Base-by-base conservation (phyloP, 2,888 invertebrate genomes). In the Tetramorium bicarinatum region DNA sequence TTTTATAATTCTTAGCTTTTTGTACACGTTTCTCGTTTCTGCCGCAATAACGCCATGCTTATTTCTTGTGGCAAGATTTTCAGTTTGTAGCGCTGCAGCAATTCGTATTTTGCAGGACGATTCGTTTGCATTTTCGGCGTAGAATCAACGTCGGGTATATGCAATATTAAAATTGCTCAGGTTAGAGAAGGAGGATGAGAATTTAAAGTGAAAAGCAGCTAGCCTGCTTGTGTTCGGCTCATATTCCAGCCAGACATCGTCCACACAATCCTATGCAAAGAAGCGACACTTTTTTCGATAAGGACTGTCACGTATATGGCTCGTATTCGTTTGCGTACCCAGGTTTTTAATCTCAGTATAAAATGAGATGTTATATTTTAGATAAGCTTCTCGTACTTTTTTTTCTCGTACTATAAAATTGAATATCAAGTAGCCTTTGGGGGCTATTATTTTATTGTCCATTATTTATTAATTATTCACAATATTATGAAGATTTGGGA, bases 31-130 rank as follows among this genome's bases (percentile, higher is more conserved):
- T 25, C 75, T 44, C 15, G 18, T 69, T 59, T 71, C 38, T 13
- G 13, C 11, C n/a, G 11, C 34, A 67, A 56, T 38, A 69, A 29
- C n/a, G 44, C 47, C 13, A 47, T 59, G 15, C 67, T 59, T 44
- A 38, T 4, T 47, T 79, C 56, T 56, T 69, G 54, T 47, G 21
- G 38, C 71, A 62, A 59, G 71, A 44, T 59, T 47, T 71, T 79
- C 56, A 71, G 41, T 79, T 79, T 77, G 75, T 59, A 72, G 66
- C 44, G 80, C 21, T 38, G 41, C 34, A 44, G 71, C 67, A 76
- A 77, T 56, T 49, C 61, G 79, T 59, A 85, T 85, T 83, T 72
- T 81, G 83, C 72, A 83, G 85, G 75, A 84, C 72, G 71, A 67
- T 61, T 82, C 72, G 34, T 62, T 41, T 52, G 59, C 79, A 71